phyloP scores from a whole-genome alignment of 2,888 invertebrate genomes.

The Hermaeophaga mercurialis region DNA sequence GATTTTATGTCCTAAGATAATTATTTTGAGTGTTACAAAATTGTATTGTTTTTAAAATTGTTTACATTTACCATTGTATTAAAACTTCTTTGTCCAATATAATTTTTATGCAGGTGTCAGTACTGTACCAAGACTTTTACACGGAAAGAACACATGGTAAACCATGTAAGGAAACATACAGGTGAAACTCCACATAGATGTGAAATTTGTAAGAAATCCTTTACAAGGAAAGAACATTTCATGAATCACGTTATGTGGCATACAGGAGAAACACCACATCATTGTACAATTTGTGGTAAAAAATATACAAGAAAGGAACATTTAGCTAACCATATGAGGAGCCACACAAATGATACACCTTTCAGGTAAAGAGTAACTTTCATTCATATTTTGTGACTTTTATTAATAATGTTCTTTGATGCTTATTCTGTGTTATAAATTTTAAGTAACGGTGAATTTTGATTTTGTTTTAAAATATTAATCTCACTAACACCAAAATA shows the following conservation, averaged over 20 bases:
- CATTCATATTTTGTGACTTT: too few relatives aligned
- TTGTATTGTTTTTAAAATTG: neutral
- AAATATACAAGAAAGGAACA: constrained; percentile 90
- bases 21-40: neutral
- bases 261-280: constrained; percentile 85
- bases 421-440: too few relatives aligned
- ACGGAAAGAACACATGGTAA: constrained; percentile 79
- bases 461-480: too few relatives aligned
- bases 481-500: too few relatives aligned
- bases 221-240: constrained; percentile 77
- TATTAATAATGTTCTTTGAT: too few relatives aligned
- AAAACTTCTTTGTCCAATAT: too few relatives aligned
- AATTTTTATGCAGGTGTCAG: constrained; percentile 64
- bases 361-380: constrained; percentile 61
- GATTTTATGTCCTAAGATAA: too few relatives aligned
- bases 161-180: constrained; percentile 76
- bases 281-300: constrained; percentile 85
- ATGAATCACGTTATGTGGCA: constrained; percentile 85
- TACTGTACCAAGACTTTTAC: constrained; percentile 79
- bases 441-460: too few relatives aligned
- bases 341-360: constrained; percentile 87
- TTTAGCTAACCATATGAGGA: constrained; percentile 85
- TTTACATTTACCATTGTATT: too few relatives aligned
- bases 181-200: constrained; percentile 78
- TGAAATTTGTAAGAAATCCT: constrained; percentile 80